phyloP scores from a whole-genome alignment of 1,140 invertebrate genomes.

The Nomia melanderi region DNA sequence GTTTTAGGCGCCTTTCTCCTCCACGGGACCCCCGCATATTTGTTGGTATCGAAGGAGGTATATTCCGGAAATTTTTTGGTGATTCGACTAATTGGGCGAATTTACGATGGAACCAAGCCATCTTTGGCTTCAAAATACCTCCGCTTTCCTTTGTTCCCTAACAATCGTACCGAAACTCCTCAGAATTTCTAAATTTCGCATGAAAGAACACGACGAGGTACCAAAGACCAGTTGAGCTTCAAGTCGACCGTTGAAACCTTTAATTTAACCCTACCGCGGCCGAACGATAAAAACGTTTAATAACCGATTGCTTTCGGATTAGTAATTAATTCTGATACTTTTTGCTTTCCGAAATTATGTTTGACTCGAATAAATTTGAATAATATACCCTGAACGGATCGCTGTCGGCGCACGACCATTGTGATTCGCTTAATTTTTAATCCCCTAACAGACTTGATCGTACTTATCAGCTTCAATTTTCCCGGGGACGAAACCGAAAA shows the following conservation, averaged over 20 bases:
- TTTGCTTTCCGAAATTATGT: not conserved
- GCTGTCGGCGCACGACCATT: no score
- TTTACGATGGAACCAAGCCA: slow-evolving; percentile 64
- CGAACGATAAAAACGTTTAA: not conserved
- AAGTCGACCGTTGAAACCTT: slow-evolving; percentile 13
- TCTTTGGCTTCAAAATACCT: slow-evolving; percentile 37
- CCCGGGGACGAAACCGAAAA: slow-evolving; percentile 57
- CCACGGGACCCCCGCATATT: slow-evolving; percentile 22
- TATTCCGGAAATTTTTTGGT: slow-evolving; percentile 61
- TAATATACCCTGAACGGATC: not conserved
- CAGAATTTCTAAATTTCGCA: slow-evolving; percentile 61
- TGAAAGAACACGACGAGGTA: slow-evolving; percentile 16
- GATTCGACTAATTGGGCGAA: slow-evolving; percentile 72
- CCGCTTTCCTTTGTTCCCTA: slow-evolving; percentile 15
- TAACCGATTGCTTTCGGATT: not conserved
- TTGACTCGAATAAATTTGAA: not conserved
- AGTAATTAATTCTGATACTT: not conserved
- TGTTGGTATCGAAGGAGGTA: slow-evolving; percentile 11
- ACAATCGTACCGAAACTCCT: slow-evolving; percentile 48
- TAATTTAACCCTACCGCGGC: slow-evolving; percentile 14
- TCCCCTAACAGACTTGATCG: not conserved
- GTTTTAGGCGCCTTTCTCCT: slow-evolving; percentile 48
- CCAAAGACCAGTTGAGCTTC: not conserved
- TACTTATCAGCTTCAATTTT: slow-evolving; percentile 22
- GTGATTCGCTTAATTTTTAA: not conserved